phyloP scores from a whole-genome alignment of 2,888 invertebrate genomes.

The Quadroppia sp. region DNA sequence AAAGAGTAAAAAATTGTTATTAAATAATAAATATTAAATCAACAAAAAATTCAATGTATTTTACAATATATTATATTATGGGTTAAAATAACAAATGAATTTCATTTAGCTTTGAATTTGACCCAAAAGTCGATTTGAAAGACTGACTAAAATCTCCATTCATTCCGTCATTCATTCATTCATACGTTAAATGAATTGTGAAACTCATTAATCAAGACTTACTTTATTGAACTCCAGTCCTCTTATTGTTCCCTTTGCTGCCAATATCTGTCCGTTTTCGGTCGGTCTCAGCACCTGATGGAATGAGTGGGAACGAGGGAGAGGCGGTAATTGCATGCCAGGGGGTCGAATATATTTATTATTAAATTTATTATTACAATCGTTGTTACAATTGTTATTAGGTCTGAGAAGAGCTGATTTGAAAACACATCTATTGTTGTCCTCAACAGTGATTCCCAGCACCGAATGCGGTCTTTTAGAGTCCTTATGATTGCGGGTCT shows the following conservation, averaged over 20 bases:
- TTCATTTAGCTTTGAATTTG: slow-evolving; percentile 6
- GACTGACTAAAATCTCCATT: too few species aligned
- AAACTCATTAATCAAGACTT: slow-evolving; percentile 25
- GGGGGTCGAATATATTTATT: slow-evolving; percentile 24
- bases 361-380: slow-evolving; percentile 10
- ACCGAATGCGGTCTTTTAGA: slow-evolving; percentile 37
- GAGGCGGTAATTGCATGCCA: slow-evolving; percentile 41
- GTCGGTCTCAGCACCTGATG: slow-evolving; percentile 43
- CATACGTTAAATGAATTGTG: not conserved
- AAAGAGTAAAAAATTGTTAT: not conserved
- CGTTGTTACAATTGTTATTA: not conserved
- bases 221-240: slow-evolving; percentile 38
- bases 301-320: slow-evolving; percentile 43
- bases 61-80: too few species aligned
- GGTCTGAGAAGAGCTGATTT: slow-evolving; percentile 29
- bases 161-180: not conserved
- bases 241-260: slow-evolving; percentile 41
- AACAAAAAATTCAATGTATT: not conserved
- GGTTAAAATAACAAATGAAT: too few species aligned
- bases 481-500: slow-evolving; percentile 1
- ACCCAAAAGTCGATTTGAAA: not conserved
- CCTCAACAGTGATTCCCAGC: slow-evolving; percentile 33
- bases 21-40: not conserved
- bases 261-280: slow-evolving; percentile 41
- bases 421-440: slow-evolving; percentile 23